These are phyloP conservation scores for Trematomus loennbergii DNA, from an alignment of 2,113 vertebrate species.

Conservation along the genomic window DNA sequence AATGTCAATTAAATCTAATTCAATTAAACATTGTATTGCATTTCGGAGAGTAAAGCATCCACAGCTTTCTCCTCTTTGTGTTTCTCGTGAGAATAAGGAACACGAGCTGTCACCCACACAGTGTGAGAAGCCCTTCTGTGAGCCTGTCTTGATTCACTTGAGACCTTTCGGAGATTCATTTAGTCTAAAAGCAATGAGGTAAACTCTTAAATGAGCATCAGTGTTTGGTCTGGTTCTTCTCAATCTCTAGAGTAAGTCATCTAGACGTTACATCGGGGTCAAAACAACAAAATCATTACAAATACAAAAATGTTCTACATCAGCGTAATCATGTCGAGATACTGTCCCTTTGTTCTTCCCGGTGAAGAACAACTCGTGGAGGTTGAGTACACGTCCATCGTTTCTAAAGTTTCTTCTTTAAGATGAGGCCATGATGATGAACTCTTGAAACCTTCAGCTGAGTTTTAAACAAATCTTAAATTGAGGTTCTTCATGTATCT, in stretches of 20 bases:
- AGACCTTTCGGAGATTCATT: not conserved
- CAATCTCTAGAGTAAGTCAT: not conserved
- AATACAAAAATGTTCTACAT: no score
- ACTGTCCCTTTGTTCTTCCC: no score
- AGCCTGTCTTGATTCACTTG: not conserved
- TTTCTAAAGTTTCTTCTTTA: no score
- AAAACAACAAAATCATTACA: no score
- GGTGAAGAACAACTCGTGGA: no score
- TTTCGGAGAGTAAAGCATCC: slow-evolving; percentile 53
- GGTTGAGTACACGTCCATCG: no score
- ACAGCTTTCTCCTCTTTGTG: slow-evolving; percentile 18
- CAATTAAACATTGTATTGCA: slow-evolving; percentile 60
- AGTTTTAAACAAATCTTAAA: no score
- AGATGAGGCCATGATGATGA: no score
- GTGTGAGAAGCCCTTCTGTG: not conserved
- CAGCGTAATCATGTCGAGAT: no score
- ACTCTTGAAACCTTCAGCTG: no score
- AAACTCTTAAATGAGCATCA: slow-evolving; percentile 1
- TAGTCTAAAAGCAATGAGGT: slow-evolving; percentile 18
- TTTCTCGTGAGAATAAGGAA: slow-evolving; percentile 64
- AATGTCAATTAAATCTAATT: slow-evolving; percentile 69
- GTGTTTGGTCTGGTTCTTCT: not conserved
- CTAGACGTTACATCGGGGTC: no score
- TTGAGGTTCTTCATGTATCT: no score
- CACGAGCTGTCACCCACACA: slow-evolving; percentile 28